phyloP scores from a whole-genome alignment of 2,113 vertebrate genomes.

The Limanda limanda region DNA sequence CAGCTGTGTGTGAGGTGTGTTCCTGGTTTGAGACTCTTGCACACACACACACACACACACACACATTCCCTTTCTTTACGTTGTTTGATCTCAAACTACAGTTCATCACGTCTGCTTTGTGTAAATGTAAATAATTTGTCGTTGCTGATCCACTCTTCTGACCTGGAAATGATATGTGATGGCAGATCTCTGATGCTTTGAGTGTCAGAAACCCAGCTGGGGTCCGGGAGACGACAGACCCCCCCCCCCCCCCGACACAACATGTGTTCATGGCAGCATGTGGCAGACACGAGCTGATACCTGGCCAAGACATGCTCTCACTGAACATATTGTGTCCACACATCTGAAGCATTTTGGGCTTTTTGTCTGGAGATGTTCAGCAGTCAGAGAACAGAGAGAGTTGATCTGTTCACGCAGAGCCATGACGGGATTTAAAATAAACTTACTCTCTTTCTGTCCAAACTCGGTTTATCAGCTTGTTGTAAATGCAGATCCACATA shows the following conservation, averaged over 20 bases:
- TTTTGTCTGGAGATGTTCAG: background rate
- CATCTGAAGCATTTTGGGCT: slow-evolving; percentile 73
- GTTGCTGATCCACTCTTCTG: too few species aligned
- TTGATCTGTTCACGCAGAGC: too few species aligned
- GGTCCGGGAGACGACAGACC: slow-evolving; percentile 70
- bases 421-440: too few species aligned
- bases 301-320: slow-evolving; percentile 74
- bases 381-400: background rate
- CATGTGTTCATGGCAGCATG: slow-evolving; percentile 87
- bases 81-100: too few species aligned
- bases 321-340: slow-evolving; percentile 78
- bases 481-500: background rate
- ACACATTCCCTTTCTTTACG: too few species aligned
- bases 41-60: too few species aligned
- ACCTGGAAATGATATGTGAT: too few species aligned
- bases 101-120: too few species aligned
- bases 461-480: too few species aligned
- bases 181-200: background rate
- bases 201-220: slow-evolving; percentile 17
- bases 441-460: too few species aligned
- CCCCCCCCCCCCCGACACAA: slow-evolving; percentile 80
- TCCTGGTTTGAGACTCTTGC: too few species aligned
- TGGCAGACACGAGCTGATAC: slow-evolving; percentile 86
- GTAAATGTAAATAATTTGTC: slow-evolving; percentile 61
- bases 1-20: slow-evolving; percentile 90